Base-by-base conservation (phyloP, 1,140 invertebrate species). In the Pseudomyrmex pallidus region DNA sequence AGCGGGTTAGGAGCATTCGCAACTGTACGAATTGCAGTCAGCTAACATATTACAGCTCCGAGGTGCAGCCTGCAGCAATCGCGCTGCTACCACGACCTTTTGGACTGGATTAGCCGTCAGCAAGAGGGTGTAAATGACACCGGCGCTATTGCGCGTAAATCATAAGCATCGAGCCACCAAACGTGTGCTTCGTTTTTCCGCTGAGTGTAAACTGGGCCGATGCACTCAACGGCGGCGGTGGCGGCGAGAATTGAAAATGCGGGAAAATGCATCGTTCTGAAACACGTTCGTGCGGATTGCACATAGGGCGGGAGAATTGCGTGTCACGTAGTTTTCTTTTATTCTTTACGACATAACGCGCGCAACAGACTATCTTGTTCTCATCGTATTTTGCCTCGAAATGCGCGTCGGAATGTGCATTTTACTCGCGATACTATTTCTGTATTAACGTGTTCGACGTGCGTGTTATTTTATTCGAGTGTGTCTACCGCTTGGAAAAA, bases 41-140 rank as follows among this genome's bases (percentile, higher is more conserved):
- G 17, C 20, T 22, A 20, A 54, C 59, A 46, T 67, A 35, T 50
- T 80, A 57, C 44, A 70, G 56, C 20, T 52, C 48, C 35, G 46
- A 15, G 62, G 12, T 57, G 64, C 74, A n/a, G 56, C 52, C 35
- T 59, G 76, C 76, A 78, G 80, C 80, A 77, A 61, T 85, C 56
- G 83, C 56, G 35, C 57, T 80, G 70, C 68, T 35, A 86, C 44
- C 67, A 74, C 78, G 70, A 61, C 78, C 88, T 85, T 88, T 77
- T 88, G 88, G 76, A 85, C 85, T 82, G 89, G 88, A 90, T 92
- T 92, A 92, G 87, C 87, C 90, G 86, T 83, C 80, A 87, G 89
- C 83, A 87, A 35, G 35, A 35, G 91, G 91, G 88, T 91, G 91
- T 92, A 91, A 92, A 91, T 90, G 91, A 90, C 88, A 90, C 76